Conservation (phyloP, 1,140 invertebrate genomes). For the Mya arenaria region DNA sequence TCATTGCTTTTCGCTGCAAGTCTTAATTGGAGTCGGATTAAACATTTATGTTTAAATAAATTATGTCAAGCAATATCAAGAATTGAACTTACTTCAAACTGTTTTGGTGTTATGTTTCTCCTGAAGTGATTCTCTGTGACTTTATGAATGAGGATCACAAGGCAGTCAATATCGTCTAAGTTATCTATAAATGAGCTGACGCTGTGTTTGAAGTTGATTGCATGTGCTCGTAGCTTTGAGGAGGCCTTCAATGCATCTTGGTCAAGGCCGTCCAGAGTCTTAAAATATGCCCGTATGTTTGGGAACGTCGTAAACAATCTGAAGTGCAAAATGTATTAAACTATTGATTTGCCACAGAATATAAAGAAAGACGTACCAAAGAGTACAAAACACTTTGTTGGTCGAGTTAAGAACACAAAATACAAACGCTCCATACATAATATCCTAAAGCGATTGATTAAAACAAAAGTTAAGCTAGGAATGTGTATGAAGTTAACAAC, state of each 20-base stretch:
- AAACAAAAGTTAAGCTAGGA: background rate
- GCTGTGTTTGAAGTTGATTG: conserved; percentile 17
- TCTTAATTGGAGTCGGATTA: background rate
- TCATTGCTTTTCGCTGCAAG: background rate
- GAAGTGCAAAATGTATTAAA: too few species aligned
- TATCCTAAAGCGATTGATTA: background rate
- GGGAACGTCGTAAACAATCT: conserved; percentile 14
- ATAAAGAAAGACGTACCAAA: background rate
- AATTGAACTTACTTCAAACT: background rate
- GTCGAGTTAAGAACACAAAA: background rate
- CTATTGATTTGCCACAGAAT: too few species aligned
- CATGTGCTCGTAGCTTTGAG: conserved; percentile 23
- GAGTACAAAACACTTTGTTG: background rate
- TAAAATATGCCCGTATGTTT: background rate
- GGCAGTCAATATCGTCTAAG: conserved; percentile 10
- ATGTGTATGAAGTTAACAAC: background rate
- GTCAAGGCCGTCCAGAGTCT: background rate
- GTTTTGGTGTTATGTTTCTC: background rate
- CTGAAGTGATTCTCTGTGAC: conserved; percentile 21
- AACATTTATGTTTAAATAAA: too few species aligned
- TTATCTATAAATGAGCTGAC: conserved; percentile 19
- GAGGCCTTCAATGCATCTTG: background rate
- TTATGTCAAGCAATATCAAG: background rate
- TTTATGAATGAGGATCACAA: conserved; percentile 24
- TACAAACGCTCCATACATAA: background rate